A percentile compares a stretch with the other conserved stretches of the same genome.
phyloP scores from a whole-genome alignment of 2,113 vertebrate species.

The Fulica atra region DNA sequence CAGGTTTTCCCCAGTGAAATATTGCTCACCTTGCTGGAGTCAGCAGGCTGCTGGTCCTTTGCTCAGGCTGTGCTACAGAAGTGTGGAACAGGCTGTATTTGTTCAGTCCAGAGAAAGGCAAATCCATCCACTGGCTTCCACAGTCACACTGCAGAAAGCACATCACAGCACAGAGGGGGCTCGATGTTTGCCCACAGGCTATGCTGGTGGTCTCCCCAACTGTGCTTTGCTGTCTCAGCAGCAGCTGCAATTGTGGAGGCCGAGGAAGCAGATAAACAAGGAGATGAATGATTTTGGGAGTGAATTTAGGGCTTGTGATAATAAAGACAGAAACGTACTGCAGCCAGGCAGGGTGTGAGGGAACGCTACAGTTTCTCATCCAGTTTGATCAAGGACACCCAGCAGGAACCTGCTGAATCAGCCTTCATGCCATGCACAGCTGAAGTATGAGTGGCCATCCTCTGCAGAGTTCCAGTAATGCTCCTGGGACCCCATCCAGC shows the following conservation, averaged over 20 bases:
- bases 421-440: not conserved
- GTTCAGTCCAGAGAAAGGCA: not conserved
- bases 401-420: not conserved
- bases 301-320: not conserved
- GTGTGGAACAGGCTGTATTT: not conserved
- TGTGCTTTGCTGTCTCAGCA: not conserved
- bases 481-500: not conserved
- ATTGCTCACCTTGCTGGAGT: not conserved
- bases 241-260: not conserved
- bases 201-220: not conserved
- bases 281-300: not conserved
- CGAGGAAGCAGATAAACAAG: slow-evolving; percentile 28
- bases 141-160: not conserved
- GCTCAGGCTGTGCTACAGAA: not conserved
- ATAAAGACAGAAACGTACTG: not conserved
- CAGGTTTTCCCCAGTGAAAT: slow-evolving; percentile 17
- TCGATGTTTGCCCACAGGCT: not conserved
- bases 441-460: not conserved
- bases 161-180: not conserved
- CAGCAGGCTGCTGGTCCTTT: not conserved
- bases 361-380: not conserved
- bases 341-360: not conserved
- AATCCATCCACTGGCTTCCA: not conserved
- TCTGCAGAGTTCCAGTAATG: not conserved
- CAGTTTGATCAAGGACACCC: not conserved